Conservation (phyloP, 2,888 invertebrate genomes). For the Eumerus sabulonum region DNA sequence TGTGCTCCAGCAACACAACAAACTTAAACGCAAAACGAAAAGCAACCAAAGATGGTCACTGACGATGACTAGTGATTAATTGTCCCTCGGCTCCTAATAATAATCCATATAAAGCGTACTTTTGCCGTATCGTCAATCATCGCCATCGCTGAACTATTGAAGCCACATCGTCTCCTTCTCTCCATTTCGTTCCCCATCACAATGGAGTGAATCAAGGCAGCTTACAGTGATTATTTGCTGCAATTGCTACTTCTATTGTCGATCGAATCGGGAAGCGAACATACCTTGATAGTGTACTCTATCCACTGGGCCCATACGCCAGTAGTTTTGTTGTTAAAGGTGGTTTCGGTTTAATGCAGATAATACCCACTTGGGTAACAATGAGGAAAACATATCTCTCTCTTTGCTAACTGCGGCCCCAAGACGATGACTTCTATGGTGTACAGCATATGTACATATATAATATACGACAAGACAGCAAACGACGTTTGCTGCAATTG, state of each 20-base stretch:
- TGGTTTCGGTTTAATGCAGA: slow-evolving; percentile 57
- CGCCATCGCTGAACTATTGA: slow-evolving; percentile 1
- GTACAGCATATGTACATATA: no score
- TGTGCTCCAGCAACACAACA: not conserved
- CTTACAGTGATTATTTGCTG: slow-evolving; percentile 13
- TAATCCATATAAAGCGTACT: slow-evolving; percentile 18
- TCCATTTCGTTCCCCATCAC: slow-evolving; percentile 6
- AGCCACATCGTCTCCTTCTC: slow-evolving; percentile 5
- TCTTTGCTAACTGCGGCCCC: not conserved
- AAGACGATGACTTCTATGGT: no score
- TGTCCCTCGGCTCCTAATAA: slow-evolving; percentile 41
- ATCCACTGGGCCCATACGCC: not conserved
- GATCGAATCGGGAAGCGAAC: not conserved
- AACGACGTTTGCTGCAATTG: slow-evolving; percentile 25
- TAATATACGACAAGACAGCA: no score
- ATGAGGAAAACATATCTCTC: slow-evolving; percentile 29
- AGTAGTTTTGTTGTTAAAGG: slow-evolving; percentile 28
- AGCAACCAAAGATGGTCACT: slow-evolving; percentile 25
- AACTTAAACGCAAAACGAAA: slow-evolving; percentile 13
- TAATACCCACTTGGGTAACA: slow-evolving; percentile 53
- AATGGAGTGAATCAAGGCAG: slow-evolving; percentile 27
- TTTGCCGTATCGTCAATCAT: slow-evolving; percentile 26
- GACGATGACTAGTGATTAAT: slow-evolving; percentile 52
- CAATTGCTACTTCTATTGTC: slow-evolving; percentile 30
- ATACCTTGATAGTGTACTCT: slow-evolving; percentile 15